A percentile compares a stretch with the other conserved stretches of the same genome.
Evolutionary conservation across 2,113 vertebrate species (phyloP).

Genomic region (Podilymbus podiceps): DNA sequence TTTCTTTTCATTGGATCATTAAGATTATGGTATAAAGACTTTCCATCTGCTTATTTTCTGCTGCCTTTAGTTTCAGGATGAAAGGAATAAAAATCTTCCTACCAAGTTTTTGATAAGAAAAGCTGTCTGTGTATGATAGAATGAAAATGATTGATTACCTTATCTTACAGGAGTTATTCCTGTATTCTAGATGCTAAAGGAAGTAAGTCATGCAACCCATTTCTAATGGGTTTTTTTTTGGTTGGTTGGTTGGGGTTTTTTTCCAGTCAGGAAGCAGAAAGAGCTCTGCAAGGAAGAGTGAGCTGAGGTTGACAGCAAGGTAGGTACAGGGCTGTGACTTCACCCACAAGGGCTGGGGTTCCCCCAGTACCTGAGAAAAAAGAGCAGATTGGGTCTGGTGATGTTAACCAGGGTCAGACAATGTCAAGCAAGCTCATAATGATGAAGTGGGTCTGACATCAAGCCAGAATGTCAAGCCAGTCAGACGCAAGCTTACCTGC

Average conservation of each 20-base stretch:
- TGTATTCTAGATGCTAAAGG: background rate
- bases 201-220: background rate
- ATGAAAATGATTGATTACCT: background rate
- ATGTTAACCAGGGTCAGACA: background rate
- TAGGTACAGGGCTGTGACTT: background rate
- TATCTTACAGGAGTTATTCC: background rate
- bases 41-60: background rate
- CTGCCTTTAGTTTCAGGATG: background rate
- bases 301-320: background rate
- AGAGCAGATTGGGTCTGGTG: background rate
- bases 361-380: background rate
- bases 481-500: background rate
- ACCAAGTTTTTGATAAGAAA: background rate
- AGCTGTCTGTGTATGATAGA: background rate
- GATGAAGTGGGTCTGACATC: background rate
- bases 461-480: background rate
- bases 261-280: background rate
- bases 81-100: background rate
- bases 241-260: too few species aligned
- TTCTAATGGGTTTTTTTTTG: background rate
- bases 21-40: background rate
- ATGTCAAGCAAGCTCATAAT: background rate
- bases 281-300: background rate
- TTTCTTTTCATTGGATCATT: background rate
- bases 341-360: background rate